Evolutionary conservation across 1,140 invertebrate genomes (phyloP), one percentile per base, ranked within the genome.

Genomic region (Chymomyza costata): DNA sequence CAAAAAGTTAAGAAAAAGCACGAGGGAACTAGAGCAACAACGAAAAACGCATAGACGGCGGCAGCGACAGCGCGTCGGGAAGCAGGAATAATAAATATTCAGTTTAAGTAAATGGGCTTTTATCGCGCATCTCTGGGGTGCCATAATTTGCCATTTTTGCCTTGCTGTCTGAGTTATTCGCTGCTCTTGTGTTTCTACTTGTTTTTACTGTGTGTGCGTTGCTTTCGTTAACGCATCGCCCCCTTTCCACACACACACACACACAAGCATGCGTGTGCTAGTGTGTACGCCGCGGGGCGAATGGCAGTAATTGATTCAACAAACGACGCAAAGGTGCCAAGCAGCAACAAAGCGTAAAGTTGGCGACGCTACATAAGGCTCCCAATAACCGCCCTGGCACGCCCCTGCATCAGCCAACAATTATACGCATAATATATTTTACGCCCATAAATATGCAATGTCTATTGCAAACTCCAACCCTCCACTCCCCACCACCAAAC

Each of bases 31-130:
- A n/a, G n/a, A n/a, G n/a, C n/a, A n/a, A n/a, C n/a, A n/a, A n/a
- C n/a, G n/a, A n/a, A n/a, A n/a, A n/a, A n/a, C n/a, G n/a, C n/a
- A n/a, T n/a, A n/a, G n/a, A 10, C 14, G 15, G 17, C 52, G 70
- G 65, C 41, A 76, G 65, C 71, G 71, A 76, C 3, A 25, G 21
- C 21, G 21, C 21, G 21, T 25, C 21, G 21, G n/a, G n/a, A n/a
- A 25, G 21, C 66, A 78, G 71, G 71, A 76, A 76, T 76, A 78
- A 78, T 80, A 78, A 78, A 78, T 78, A 80, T 78, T 80, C 73
- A 80, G 73, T 78, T 78, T 78, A 78, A 78, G 73, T 78, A 80
- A 78, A 80, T 78, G 73, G 73, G 73, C 73, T 78, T 78, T 78
- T 80, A 78, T 78, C 73, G 73, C 67, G 67, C 73, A 80, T 78